Evolutionary conservation across 1,140 invertebrate genomes (phyloP), one percentile per base, ranked within the genome.

Genomic region (Cecropterus lyciades): DNA sequence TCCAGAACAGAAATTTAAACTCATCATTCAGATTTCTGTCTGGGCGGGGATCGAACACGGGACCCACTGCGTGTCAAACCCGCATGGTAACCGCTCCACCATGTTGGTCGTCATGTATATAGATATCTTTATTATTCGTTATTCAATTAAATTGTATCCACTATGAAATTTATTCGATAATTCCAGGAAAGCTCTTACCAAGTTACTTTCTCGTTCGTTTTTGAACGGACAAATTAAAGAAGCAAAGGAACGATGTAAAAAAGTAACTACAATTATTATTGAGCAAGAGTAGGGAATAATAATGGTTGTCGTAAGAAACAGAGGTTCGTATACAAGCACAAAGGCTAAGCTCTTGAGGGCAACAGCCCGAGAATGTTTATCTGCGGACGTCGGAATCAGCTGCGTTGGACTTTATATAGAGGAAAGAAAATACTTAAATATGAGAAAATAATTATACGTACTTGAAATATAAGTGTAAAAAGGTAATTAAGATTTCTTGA

Each of bases 321-420:
- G 17, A 11, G 46, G 17, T 49, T 49, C 17, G 20, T 27, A 48
- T 33, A n/a, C 46, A 49, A 49, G 9, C 20, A 49, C 20, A 49
- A 49, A 49, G 17, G 17, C 8, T 17, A n/a, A 49, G 46, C 9
- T 49, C 17, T 49, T 24, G 46, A 49, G 46, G 20, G 17, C 20
- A 49, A 49, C 46, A 49, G 20, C 46, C 46, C 46, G 46, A 49
- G 46, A 49, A 49, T 49, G 46, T 49, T 49, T 49, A 49, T 24
- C 20, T 49, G n/a, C 17, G 46, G 11, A 20, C n/a, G 9, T 49
- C 46, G 17, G 20, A 24, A 27, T 49, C 46, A 49, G 17, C 10
- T 13, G 10, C 11, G 0, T 49, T 24, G 20, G 11, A 51, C 9
- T 37, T 37, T 37, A 2, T 37, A 37, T 37, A 37, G n/a, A 37